A percentile compares a stretch with the other conserved stretches of the same genome.
Evolutionary conservation across 2,113 vertebrate genomes (phyloP).

Genomic region (Pyrgilauda ruficollis): DNA sequence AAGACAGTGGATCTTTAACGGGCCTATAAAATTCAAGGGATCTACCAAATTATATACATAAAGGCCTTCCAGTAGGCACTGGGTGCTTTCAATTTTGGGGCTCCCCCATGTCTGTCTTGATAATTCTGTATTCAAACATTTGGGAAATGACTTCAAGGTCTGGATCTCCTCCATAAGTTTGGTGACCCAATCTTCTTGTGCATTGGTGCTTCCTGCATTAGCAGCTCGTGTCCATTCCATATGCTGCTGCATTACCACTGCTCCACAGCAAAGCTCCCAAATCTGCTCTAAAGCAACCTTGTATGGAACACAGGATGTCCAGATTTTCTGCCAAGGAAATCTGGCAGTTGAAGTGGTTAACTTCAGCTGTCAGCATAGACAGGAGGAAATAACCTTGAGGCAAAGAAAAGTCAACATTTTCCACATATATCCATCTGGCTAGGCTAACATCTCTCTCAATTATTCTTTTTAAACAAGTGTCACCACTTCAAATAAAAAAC

Average conservation of each 20-base stretch:
- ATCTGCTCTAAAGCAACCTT: background rate
- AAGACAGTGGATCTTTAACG: background rate
- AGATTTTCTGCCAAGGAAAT: background rate
- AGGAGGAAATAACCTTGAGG: slow-evolving; percentile 1
- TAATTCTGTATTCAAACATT: background rate
- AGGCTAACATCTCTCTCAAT: background rate
- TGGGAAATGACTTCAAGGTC: background rate
- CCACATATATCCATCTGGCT: background rate
- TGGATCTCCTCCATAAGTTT: background rate
- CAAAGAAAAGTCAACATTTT: slow-evolving; percentile 17
- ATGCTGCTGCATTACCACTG: background rate
- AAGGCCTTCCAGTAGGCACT: background rate
- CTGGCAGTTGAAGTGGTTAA: background rate
- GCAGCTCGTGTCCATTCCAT: fast-evolving
- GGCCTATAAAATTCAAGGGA: background rate
- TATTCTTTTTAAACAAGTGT: background rate
- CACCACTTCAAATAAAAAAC: background rate
- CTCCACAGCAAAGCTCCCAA: background rate
- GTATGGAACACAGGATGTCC: background rate
- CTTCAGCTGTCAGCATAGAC: background rate
- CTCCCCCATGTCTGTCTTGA: background rate
- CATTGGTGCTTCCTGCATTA: background rate
- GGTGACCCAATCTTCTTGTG: background rate
- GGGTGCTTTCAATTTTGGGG: background rate
- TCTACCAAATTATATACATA: background rate